A percentile compares a stretch with the other conserved stretches of the same genome.
These are phyloP conservation scores for Spodoptera littoralis DNA, from an alignment of 2,888 invertebrate genomes.

Conservation along the genomic window DNA sequence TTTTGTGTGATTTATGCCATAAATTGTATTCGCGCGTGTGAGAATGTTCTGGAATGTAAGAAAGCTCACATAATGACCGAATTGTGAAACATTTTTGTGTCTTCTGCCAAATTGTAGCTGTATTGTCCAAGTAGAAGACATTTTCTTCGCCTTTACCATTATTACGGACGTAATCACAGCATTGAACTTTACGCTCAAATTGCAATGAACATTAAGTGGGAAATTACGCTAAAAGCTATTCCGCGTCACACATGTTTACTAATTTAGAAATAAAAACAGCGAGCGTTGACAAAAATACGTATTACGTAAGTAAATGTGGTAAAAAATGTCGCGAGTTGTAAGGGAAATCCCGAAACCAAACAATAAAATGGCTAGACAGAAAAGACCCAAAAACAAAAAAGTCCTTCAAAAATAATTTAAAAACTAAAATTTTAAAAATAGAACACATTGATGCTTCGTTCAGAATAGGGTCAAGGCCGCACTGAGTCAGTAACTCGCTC, in stretches of 20 bases:
- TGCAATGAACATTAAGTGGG: slow-evolving; percentile 8
- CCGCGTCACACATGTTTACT: too few relatives aligned
- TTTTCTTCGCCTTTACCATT: slow-evolving; percentile 15
- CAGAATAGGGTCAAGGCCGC: slow-evolving; percentile 47
- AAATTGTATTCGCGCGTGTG: slow-evolving; percentile 68
- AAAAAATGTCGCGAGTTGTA: background rate
- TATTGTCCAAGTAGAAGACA: slow-evolving; percentile 24
- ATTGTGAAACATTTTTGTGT: slow-evolving; percentile 20
- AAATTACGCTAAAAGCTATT: slow-evolving; percentile 7
- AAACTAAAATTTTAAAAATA: slow-evolving; percentile 19
- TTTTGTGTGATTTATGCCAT: slow-evolving; percentile 72
- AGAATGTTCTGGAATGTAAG: slow-evolving; percentile 52
- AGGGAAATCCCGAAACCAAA: background rate
- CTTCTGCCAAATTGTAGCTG: slow-evolving; percentile 12
- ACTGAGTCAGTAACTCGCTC: slow-evolving; percentile 30
- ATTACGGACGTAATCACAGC: slow-evolving; percentile 4
- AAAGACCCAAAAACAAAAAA: background rate
- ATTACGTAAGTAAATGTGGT: slow-evolving; percentile 2
- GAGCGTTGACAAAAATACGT: background rate
- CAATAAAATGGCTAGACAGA: too few relatives aligned
- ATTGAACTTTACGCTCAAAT: slow-evolving; percentile 19
- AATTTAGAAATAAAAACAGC: too few relatives aligned
- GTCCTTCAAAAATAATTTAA: background rate
- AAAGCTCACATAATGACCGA: slow-evolving; percentile 40
- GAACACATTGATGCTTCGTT: slow-evolving; percentile 24